A percentile compares a stretch with the other conserved stretches of the same genome.
phyloP scores from a whole-genome alignment of 2,888 invertebrate genomes.

The Eupeodes latifasciatus region DNA sequence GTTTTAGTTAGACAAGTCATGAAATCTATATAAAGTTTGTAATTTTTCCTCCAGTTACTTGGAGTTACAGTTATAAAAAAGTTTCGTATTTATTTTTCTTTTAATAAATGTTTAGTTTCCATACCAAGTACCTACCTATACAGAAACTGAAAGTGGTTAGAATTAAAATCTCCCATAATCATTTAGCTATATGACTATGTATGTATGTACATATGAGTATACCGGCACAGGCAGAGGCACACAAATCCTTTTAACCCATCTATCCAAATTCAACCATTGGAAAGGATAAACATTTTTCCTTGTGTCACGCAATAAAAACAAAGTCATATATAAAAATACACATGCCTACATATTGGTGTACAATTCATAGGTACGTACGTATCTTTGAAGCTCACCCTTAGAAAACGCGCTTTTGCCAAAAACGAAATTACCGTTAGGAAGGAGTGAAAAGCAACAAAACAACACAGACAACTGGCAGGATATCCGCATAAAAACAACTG shows the following conservation, averaged over 20 bases:
- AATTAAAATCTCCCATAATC: not conserved
- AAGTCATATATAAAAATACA: slow-evolving; percentile 22
- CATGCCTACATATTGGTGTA: too few relatives aligned
- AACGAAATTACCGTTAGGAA: slow-evolving; percentile 22
- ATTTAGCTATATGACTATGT: not conserved
- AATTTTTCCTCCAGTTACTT: too few relatives aligned
- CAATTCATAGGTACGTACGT: slow-evolving; percentile 1
- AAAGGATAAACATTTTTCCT: slow-evolving; percentile 40
- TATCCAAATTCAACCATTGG: not conserved
- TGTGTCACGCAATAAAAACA: slow-evolving; percentile 38
- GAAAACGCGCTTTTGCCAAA: slow-evolving; percentile 32
- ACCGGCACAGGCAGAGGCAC: too few relatives aligned
- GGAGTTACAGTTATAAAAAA: too few relatives aligned
- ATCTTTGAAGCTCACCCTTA: not conserved
- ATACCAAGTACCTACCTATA: too few relatives aligned
- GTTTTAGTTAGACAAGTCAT: too few relatives aligned
- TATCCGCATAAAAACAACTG: slow-evolving; percentile 38
- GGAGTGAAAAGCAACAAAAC: slow-evolving; percentile 7
- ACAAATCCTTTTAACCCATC: not conserved
- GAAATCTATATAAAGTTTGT: too few relatives aligned
- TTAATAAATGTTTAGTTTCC: too few relatives aligned
- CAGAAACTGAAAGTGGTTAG: not conserved
- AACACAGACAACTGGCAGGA: not conserved
- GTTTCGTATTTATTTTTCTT: too few relatives aligned
- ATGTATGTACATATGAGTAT: too few relatives aligned